Percentiles rank a stretch among this genome's conserved stretches.
These are phyloP conservation scores for Urocolius indicus DNA, from an alignment of 2,113 vertebrate genomes.

Conservation along the genomic window DNA sequence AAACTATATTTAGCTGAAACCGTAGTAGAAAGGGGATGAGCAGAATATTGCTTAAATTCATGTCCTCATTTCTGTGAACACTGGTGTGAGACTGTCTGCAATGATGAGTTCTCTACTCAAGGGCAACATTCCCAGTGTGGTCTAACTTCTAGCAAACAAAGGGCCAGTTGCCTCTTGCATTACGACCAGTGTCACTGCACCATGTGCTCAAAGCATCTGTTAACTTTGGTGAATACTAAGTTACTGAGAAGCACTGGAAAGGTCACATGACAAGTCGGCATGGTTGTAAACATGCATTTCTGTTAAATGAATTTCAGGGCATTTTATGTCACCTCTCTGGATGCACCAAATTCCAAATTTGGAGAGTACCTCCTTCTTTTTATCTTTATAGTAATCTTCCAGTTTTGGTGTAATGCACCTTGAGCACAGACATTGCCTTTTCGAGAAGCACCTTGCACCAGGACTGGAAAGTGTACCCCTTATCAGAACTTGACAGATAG, in stretches of 20 bases:
- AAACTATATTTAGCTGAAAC: constrained; percentile 21
- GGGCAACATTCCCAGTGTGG: not conserved
- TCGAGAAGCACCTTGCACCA: not conserved
- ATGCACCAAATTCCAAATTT: not conserved
- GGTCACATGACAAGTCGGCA: not conserved
- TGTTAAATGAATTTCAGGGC: not conserved
- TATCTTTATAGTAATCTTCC: not conserved
- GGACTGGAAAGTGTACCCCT: not conserved
- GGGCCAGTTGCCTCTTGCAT: not conserved
- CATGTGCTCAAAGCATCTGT: fast-evolving
- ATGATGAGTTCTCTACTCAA: not conserved
- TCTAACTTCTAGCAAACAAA: not conserved
- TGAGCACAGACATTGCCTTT: not conserved
- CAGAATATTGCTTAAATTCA: not conserved
- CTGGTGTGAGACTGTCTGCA: not conserved
- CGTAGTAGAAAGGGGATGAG: not conserved
- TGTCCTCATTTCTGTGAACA: not conserved
- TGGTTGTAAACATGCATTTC: not conserved
- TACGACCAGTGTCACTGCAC: not conserved
- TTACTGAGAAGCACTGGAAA: not conserved
- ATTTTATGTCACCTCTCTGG: not conserved
- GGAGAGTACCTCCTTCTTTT: not conserved
- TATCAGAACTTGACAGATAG: not conserved
- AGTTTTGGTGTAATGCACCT: not conserved
- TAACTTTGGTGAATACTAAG: not conserved